A percentile compares a stretch with the other conserved stretches of the same genome.
phyloP scores from a whole-genome alignment of 2,888 invertebrate genomes.

The Zaprionus lineosus region DNA sequence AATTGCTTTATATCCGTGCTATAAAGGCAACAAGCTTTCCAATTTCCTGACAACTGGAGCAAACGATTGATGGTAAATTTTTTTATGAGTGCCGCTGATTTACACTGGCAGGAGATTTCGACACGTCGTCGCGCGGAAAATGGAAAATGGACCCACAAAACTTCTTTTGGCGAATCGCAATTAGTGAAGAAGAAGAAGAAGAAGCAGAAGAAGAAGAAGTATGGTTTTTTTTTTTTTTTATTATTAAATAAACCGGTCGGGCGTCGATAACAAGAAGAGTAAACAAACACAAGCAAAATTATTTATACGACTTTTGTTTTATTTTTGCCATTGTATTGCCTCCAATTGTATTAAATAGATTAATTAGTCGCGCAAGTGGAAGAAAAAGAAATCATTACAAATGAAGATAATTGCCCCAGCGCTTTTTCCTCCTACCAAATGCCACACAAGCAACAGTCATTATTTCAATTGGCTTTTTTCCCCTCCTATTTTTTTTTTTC shows the following conservation, averaged over 20 bases:
- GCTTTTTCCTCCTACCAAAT: conserved; percentile 34
- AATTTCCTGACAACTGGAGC: conserved; percentile 63
- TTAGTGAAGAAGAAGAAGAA: conserved; percentile 38
- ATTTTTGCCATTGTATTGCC: background rate
- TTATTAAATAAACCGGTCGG: conserved; percentile 35
- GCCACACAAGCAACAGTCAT: conserved; percentile 26
- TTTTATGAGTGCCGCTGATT: conserved; percentile 43
- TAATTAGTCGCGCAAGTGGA: conserved; percentile 51
- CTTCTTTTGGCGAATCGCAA: conserved; percentile 27
- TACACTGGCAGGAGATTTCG: conserved; percentile 42
- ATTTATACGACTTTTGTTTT: conserved; percentile 23
- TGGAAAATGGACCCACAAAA: conserved; percentile 24
- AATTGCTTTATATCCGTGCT: conserved; percentile 41
- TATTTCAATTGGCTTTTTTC: conserved; percentile 62
- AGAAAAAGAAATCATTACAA: conserved; percentile 54
- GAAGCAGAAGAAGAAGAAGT: too few relatives aligned
- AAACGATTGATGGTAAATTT: conserved; percentile 54
- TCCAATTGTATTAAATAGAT: conserved; percentile 49
- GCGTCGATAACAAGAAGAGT: conserved; percentile 22
- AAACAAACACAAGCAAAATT: conserved; percentile 19
- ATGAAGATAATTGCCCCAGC: conserved; percentile 52
- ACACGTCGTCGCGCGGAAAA: conserved; percentile 40
- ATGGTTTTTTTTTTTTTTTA: too few relatives aligned
- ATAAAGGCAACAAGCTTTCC: conserved; percentile 57
- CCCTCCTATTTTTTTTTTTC: conserved; percentile 39